These are phyloP conservation scores for Drosophila prostipennis DNA, from an alignment of 2,888 invertebrate species.

Conservation along the genomic window DNA sequence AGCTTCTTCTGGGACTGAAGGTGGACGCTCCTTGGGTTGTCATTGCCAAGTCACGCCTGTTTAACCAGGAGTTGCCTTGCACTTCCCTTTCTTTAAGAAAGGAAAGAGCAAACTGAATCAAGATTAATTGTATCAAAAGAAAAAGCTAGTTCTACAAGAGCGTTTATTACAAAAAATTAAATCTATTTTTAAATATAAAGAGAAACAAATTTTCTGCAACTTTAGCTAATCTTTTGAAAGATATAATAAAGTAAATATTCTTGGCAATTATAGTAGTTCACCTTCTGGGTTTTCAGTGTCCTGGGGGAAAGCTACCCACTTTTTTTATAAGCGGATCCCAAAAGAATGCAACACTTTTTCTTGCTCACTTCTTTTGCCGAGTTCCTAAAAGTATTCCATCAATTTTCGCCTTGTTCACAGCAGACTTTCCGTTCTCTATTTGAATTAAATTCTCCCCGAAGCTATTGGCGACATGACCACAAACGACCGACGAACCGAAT, in stretches of 20 bases:
- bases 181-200: too few species aligned
- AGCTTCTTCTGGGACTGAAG: conserved; percentile 24
- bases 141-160: too few species aligned
- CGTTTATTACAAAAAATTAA: too few species aligned
- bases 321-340: neutral
- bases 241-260: neutral
- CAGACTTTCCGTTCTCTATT: conserved; percentile 12
- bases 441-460: conserved; percentile 15
- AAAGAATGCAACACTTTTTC: conserved; percentile 26
- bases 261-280: neutral
- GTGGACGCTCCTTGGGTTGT: conserved; percentile 37
- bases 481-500: conserved; percentile 25
- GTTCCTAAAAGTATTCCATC: conserved; percentile 55
- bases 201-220: too few species aligned
- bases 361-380: conserved; percentile 4
- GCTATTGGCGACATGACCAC: conserved; percentile 27
- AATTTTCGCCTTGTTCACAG: conserved; percentile 9
- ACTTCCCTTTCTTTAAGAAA: neutral
- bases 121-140: too few species aligned
- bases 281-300: too few species aligned
- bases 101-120: too few species aligned
- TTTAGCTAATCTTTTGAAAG: too few species aligned
- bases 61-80: neutral
- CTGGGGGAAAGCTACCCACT: too few species aligned
- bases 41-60: conserved; percentile 25